A percentile compares a stretch with the other conserved stretches of the same genome.
Conservation (phyloP, 2,113 vertebrate genomes). For the Oostethus manadensis region DNA sequence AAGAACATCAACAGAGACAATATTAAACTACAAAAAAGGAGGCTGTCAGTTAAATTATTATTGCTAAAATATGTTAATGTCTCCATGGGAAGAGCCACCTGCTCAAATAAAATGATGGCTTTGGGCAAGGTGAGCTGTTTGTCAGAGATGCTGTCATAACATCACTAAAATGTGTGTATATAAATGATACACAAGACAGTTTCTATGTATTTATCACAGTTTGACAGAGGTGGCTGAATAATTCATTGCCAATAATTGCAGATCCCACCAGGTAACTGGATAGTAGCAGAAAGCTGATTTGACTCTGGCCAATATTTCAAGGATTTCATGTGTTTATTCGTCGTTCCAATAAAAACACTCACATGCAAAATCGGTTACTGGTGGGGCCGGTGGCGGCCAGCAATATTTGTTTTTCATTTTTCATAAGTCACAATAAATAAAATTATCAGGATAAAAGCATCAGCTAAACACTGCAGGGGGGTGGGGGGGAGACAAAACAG, state of each 20-base stretch:
- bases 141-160: constrained; percentile 7
- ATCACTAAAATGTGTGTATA: not conserved
- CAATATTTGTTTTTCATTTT: no score
- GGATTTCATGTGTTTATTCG: no score
- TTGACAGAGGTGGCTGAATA: constrained; percentile 22
- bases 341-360: not conserved
- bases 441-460: not conserved
- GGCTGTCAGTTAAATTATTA: no score
- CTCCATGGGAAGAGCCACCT: no score
- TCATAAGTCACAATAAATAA: no score
- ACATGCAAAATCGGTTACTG: constrained; percentile 1
- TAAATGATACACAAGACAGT: constrained; percentile 8
- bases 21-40: no score
- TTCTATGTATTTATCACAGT: constrained; percentile 15
- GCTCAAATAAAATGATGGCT: no score
- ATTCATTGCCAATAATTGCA: constrained; percentile 31
- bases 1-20: no score
- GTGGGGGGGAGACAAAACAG: not conserved
- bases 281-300: constrained; percentile 9
- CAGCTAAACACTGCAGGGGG: not conserved
- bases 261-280: constrained; percentile 22
- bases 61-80: no score
- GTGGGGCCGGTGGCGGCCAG: no score
- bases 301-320: no score
- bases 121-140: not conserved